Evolutionary conservation across 2,113 vertebrate genomes (phyloP).

Genomic region (Paramormyrops kingsleyae): DNA sequence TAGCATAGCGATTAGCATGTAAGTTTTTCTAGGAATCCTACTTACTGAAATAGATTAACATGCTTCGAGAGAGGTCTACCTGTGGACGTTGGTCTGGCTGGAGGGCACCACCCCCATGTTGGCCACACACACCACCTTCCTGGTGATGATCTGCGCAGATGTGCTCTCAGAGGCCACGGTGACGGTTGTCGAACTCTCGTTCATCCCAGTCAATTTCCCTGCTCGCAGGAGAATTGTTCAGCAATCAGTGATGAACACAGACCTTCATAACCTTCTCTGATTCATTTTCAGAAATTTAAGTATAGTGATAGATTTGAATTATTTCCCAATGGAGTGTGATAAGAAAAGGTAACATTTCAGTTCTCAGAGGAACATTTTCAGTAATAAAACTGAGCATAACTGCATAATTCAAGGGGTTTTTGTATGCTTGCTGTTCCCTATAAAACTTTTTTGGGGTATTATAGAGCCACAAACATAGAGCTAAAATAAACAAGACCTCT

Average conservation of each 20-base stretch:
- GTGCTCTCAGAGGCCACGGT: slow-evolving; percentile 66
- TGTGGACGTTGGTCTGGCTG: slow-evolving; percentile 68
- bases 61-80: slow-evolving; percentile 55
- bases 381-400: background rate
- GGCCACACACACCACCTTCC: slow-evolving; percentile 74
- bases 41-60: background rate
- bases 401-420: background rate
- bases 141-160: slow-evolving; percentile 62
- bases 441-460: background rate
- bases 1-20: background rate
- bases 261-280: background rate
- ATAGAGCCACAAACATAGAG: background rate
- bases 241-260: background rate
- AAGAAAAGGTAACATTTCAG: slow-evolving; percentile 2
- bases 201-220: slow-evolving; percentile 90
- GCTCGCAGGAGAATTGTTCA: slow-evolving; percentile 32
- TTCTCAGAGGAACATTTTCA: background rate
- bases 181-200: slow-evolving; percentile 75
- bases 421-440: background rate
- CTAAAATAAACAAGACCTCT: background rate
- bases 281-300: slow-evolving; percentile 2
- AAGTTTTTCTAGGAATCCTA: background rate
- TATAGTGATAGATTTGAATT: background rate
- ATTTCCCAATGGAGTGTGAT: background rate
- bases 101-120: slow-evolving; percentile 79